Evolutionary conservation across 2,113 vertebrate species (phyloP).

Genomic region (Acanthochromis polyacanthus): DNA sequence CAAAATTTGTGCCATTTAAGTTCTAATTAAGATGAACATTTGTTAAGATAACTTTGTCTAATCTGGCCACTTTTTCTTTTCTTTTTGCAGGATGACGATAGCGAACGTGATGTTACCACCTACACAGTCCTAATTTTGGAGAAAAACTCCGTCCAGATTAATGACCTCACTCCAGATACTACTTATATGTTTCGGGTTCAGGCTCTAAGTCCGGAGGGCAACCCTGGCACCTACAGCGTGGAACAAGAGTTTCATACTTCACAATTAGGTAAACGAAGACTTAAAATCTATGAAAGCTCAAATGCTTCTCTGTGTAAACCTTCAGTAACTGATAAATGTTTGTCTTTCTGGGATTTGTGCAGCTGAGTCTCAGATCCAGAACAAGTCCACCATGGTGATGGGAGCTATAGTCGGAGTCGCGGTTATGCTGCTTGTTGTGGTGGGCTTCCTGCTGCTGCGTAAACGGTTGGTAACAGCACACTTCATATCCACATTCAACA

Average conservation of each 20-base stretch:
- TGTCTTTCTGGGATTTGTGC: constrained; percentile 31
- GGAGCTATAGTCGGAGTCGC: constrained; percentile 77
- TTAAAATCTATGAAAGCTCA: neutral
- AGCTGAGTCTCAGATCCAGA: constrained; percentile 81
- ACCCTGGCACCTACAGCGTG: constrained; percentile 85
- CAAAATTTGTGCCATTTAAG: neutral
- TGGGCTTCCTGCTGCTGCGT: constrained; percentile 83
- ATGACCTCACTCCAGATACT: constrained; percentile 88
- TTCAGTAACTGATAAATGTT: constrained; percentile 7
- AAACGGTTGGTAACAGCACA: constrained; percentile 81
- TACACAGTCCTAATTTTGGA: constrained; percentile 93
- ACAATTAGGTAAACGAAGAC: constrained; percentile 61
- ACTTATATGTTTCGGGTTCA: constrained; percentile 92
- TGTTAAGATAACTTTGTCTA: neutral
- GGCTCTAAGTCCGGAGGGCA: constrained; percentile 88
- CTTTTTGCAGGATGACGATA: constrained; percentile 72
- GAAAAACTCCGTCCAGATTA: constrained; percentile 87
- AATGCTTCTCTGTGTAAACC: neutral
- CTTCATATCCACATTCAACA: constrained; percentile 34
- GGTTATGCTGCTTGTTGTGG: constrained; percentile 84
- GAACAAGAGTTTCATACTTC: constrained; percentile 91
- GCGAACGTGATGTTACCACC: constrained; percentile 91
- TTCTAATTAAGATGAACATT: neutral
- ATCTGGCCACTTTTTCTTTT: constrained; percentile 1
- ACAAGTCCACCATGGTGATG: constrained; percentile 83